Evolutionary conservation across 1,140 invertebrate genomes (phyloP).

Genomic region (Drosophila sechellia): DNA sequence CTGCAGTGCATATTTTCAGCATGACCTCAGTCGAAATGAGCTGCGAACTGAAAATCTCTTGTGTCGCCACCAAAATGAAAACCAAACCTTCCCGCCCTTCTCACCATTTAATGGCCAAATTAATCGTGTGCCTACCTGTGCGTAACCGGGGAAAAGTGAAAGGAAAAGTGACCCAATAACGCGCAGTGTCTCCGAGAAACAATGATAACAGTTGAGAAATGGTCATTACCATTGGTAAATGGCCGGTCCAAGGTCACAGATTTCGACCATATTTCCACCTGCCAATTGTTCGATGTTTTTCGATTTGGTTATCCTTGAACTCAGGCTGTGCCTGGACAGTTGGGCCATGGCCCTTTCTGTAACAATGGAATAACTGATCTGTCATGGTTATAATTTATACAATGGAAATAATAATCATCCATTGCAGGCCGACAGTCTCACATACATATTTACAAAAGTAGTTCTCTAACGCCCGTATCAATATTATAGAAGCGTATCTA

Average conservation of each 20-base stretch:
- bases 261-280: slow-evolving; percentile 37
- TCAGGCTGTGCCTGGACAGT: slow-evolving; percentile 16
- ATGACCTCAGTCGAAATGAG: slow-evolving; percentile 58
- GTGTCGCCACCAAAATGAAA: slow-evolving; percentile 12
- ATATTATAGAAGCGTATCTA: background rate
- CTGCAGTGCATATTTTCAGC: slow-evolving; percentile 63
- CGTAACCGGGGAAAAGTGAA: slow-evolving; percentile 20
- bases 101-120: slow-evolving; percentile 43
- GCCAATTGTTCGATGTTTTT: slow-evolving; percentile 13
- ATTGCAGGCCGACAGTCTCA: background rate
- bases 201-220: slow-evolving; percentile 23
- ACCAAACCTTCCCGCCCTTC: slow-evolving; percentile 13
- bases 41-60: slow-evolving; percentile 35
- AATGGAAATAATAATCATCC: slow-evolving; percentile 9
- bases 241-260: slow-evolving; percentile 48
- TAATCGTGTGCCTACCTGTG: slow-evolving; percentile 63
- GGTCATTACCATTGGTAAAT: slow-evolving; percentile 8
- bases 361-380: slow-evolving; percentile 11
- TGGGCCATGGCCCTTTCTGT: background rate
- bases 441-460: background rate
- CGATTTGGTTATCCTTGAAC: slow-evolving; percentile 5
- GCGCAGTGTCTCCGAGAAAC: slow-evolving; percentile 42
- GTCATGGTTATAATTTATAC: slow-evolving; percentile 33
- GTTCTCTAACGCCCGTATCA: background rate
- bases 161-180: slow-evolving; percentile 69